Percentiles rank a stretch among this genome's conserved stretches.
phyloP scores from a whole-genome alignment of 2,113 vertebrate species.

The Elephantulus edwardii region DNA sequence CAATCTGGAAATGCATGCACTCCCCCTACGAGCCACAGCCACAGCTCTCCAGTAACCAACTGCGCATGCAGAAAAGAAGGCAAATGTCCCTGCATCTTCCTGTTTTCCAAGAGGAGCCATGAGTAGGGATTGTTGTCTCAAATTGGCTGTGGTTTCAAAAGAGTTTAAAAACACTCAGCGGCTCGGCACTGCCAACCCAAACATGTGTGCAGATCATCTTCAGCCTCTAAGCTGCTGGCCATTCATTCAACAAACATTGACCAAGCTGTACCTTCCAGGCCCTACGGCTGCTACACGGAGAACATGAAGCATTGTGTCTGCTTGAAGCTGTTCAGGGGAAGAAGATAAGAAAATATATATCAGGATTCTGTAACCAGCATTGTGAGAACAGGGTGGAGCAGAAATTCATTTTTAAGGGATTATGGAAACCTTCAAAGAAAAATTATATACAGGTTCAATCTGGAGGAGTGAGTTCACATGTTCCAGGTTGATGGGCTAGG shows the following conservation, averaged over 20 bases:
- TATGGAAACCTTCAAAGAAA: not conserved
- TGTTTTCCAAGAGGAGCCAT: not conserved
- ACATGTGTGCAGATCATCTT: not conserved
- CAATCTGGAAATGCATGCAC: not conserved
- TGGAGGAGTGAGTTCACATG: not conserved
- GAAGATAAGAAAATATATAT: not conserved
- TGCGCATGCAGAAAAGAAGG: not conserved
- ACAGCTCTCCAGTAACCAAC: not conserved
- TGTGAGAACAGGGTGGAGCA: not conserved
- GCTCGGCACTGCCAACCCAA: not conserved
- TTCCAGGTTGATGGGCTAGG: not conserved
- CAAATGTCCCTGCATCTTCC: not conserved
- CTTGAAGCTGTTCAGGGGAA: not conserved
- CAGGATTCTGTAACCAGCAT: not conserved
- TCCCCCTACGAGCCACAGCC: not conserved
- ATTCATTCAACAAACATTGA: not conserved
- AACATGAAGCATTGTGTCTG: not conserved
- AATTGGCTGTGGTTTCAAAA: conserved; percentile 18
- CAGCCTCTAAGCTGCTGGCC: not conserved
- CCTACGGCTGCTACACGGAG: not conserved
- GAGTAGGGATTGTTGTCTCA: not conserved
- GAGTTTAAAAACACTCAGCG: not conserved
- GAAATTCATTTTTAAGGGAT: not conserved
- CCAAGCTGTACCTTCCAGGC: not conserved
- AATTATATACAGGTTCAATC: not conserved